phyloP scores from a whole-genome alignment of 2,888 invertebrate species.

The Mesochorus sp. region DNA sequence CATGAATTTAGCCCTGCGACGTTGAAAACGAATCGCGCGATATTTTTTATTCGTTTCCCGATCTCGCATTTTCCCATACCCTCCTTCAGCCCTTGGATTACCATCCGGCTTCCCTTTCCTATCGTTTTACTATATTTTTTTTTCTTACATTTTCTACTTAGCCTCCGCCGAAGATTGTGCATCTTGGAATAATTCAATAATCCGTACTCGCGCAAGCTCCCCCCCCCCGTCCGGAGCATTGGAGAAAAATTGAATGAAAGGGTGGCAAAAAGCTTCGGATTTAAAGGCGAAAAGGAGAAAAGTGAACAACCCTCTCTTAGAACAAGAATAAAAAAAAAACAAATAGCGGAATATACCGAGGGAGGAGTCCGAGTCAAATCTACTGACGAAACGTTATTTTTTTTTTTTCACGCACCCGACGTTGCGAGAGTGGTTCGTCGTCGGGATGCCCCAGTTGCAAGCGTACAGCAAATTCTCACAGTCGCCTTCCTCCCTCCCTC shows the following conservation, averaged over 20 bases:
- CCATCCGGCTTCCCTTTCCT: neutral
- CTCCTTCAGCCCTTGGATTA: too few relatives aligned
- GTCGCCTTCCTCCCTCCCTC: neutral
- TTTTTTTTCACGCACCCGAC: conserved; percentile 6
- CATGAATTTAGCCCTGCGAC: too few relatives aligned
- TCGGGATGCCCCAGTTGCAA: conserved; percentile 31
- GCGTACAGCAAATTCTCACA: conserved; percentile 38
- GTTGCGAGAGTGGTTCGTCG: conserved; percentile 18
- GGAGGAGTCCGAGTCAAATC: neutral
- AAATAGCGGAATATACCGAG: neutral
- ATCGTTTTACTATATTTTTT: neutral
- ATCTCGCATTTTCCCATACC: too few relatives aligned
- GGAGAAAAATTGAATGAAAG: neutral
- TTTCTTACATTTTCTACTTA: neutral
- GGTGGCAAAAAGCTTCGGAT: neutral
- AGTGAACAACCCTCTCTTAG: neutral
- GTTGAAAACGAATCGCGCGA: too few relatives aligned
- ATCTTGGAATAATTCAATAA: conserved; percentile 39
- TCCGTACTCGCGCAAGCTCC: conserved; percentile 8
- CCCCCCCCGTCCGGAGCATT: too few relatives aligned
- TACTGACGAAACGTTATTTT: neutral
- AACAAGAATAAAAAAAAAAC: too few relatives aligned
- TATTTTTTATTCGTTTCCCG: too few relatives aligned
- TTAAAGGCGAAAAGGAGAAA: neutral
- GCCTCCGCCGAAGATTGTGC: conserved; percentile 19